Evolutionary conservation across 2,888 invertebrate species (phyloP).

Genomic region (Erpobdella octoculata): DNA sequence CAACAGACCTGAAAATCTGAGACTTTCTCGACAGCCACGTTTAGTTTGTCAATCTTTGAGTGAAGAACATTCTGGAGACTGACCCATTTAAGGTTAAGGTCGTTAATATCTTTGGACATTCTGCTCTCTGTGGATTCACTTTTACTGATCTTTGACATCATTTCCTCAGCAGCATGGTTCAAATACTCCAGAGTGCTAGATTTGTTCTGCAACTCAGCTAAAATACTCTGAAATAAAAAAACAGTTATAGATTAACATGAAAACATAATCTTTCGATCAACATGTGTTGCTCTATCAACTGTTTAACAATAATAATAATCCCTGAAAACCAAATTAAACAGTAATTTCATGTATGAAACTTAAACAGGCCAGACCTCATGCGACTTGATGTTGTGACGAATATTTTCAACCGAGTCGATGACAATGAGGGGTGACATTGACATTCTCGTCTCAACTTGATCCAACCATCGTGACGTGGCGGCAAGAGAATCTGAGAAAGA

Average conservation of each 20-base stretch:
- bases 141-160: slow-evolving; percentile 40
- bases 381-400: slow-evolving; percentile 47
- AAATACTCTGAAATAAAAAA: slow-evolving; percentile 42
- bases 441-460: background rate
- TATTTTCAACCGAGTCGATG: slow-evolving; percentile 42
- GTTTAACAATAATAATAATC: too few relatives aligned
- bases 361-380: slow-evolving; percentile 14
- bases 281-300: too few relatives aligned
- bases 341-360: too few relatives aligned
- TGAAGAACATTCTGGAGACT: background rate
- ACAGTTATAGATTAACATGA: background rate
- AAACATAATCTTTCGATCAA: too few relatives aligned
- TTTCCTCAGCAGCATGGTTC: slow-evolving; percentile 47
- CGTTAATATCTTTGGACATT: slow-evolving; percentile 24
- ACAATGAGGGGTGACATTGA: slow-evolving; percentile 36
- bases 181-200: slow-evolving; percentile 48
- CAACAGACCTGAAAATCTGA: slow-evolving; percentile 11
- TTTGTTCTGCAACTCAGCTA: slow-evolving; percentile 49
- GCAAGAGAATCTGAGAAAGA: slow-evolving; percentile 51
- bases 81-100: background rate
- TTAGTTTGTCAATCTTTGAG: background rate
- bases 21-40: background rate
- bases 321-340: too few relatives aligned
- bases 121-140: background rate
- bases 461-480: slow-evolving; percentile 41